Conservation (phyloP, 2,888 invertebrate species). For the Blastobasis lacticolella region DNA sequence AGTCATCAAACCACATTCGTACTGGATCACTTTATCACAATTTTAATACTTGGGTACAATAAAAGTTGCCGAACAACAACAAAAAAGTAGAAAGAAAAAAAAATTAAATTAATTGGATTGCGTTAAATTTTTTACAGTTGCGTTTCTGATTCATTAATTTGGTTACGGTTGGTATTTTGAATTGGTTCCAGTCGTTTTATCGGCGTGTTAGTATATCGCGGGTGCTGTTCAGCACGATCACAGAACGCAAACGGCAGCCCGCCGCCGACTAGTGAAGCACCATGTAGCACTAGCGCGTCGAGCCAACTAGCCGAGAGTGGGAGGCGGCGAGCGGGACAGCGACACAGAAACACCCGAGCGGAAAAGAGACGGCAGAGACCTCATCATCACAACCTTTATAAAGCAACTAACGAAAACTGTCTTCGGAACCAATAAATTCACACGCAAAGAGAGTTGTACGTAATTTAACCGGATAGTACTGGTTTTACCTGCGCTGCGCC, state of each 20-base stretch:
- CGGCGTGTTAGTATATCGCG: constrained; percentile 24
- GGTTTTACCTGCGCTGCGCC: constrained; percentile 62
- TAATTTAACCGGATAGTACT: constrained; percentile 50
- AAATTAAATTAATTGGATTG: too few species aligned
- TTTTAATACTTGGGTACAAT: too few species aligned
- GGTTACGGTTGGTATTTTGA: constrained; percentile 14
- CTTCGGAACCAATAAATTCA: constrained; percentile 37
- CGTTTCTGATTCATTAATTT: too few species aligned
- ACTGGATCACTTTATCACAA: constrained; percentile 36
- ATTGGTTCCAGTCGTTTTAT: constrained; percentile 25
- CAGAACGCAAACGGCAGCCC: constrained; percentile 54
- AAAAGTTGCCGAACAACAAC: too few species aligned
- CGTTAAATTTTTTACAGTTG: too few species aligned
- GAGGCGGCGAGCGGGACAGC: constrained; percentile 50
- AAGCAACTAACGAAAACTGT: constrained; percentile 54
- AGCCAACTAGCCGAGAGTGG: constrained; percentile 48
- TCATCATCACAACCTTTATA: constrained; percentile 51
- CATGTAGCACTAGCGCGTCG: constrained; percentile 44
- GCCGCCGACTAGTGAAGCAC: constrained; percentile 55
- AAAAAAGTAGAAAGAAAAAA: too few species aligned
- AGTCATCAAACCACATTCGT: constrained; percentile 41
- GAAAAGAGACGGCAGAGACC: constrained; percentile 39
- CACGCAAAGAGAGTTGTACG: constrained; percentile 26
- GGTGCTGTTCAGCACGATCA: constrained; percentile 26
- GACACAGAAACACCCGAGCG: constrained; percentile 28